Evolutionary conservation across 2,113 vertebrate genomes (phyloP).

Genomic region (Laticauda laticaudata): DNA sequence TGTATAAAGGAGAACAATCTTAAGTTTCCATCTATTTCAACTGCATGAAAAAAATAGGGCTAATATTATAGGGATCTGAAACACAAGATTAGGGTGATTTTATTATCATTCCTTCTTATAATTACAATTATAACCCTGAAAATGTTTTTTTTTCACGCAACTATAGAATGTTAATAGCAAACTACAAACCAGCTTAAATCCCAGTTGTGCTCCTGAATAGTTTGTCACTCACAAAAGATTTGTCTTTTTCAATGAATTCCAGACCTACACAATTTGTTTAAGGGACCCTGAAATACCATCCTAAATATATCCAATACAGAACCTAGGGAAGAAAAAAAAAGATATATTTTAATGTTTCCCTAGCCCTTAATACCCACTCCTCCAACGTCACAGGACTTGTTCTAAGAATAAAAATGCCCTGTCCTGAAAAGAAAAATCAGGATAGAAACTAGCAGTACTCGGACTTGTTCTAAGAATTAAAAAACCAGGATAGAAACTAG

Average conservation of each 20-base stretch:
- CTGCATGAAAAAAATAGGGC: not conserved
- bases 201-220: not conserved
- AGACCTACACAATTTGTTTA: not conserved
- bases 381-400: not conserved
- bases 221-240: too few relatives aligned
- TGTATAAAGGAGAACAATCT: not conserved
- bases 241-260: not conserved
- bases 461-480: not conserved
- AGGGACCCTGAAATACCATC: not conserved
- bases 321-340: not conserved
- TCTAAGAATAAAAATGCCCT: not conserved
- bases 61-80: not conserved
- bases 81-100: too few relatives aligned
- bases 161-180: not conserved
- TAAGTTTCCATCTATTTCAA: not conserved
- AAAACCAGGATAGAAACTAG: not conserved
- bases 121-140: not conserved
- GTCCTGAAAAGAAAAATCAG: not conserved
- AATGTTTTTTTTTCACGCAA: not conserved
- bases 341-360: not conserved
- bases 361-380: not conserved
- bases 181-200: not conserved
- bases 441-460: not conserved
- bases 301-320: not conserved
- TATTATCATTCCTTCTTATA: not conserved